Conservation (phyloP, 2,888 invertebrate species). For the Erebia aethiops region DNA sequence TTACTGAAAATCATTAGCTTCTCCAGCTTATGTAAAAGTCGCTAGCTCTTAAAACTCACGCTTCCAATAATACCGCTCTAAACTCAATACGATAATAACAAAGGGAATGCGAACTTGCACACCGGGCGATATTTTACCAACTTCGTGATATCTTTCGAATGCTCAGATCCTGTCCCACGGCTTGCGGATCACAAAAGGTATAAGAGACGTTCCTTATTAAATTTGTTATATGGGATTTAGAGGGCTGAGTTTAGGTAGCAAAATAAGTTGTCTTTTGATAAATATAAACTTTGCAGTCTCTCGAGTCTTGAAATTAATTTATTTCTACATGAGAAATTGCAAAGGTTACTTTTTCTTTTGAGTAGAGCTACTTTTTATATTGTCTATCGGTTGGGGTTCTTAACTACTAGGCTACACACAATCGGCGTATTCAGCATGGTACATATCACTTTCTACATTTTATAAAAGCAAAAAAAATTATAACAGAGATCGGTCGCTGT, state of each 20-base stretch:
- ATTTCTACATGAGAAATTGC: too few relatives aligned
- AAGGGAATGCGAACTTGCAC: slow-evolving; percentile 58
- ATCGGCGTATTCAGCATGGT: too few relatives aligned
- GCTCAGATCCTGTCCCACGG: slow-evolving; percentile 34
- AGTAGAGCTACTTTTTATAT: too few relatives aligned
- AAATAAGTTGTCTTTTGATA: slow-evolving; percentile 14
- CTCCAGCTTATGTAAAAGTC: neutral
- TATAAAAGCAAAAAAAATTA: too few relatives aligned
- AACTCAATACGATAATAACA: slow-evolving; percentile 51
- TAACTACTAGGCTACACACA: too few relatives aligned
- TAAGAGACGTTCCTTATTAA: slow-evolving; percentile 34
- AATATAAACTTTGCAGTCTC: neutral
- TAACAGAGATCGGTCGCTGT: too few relatives aligned
- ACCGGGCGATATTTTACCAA: slow-evolving; percentile 61
- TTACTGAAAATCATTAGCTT: too few relatives aligned
- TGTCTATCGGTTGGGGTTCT: too few relatives aligned
- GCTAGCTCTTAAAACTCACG: slow-evolving; percentile 20
- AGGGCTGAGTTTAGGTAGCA: neutral
- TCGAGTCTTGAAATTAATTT: neutral
- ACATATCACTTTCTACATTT: neutral
- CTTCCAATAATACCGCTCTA: slow-evolving; percentile 37
- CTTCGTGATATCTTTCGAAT: slow-evolving; percentile 59
- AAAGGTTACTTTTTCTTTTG: too few relatives aligned
- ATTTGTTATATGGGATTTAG: slow-evolving; percentile 13
- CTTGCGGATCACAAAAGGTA: slow-evolving; percentile 28